A percentile compares a stretch with the other conserved stretches of the same genome.
phyloP scores from a whole-genome alignment of 2,888 invertebrate genomes.

The Malthinus flaveolus region DNA sequence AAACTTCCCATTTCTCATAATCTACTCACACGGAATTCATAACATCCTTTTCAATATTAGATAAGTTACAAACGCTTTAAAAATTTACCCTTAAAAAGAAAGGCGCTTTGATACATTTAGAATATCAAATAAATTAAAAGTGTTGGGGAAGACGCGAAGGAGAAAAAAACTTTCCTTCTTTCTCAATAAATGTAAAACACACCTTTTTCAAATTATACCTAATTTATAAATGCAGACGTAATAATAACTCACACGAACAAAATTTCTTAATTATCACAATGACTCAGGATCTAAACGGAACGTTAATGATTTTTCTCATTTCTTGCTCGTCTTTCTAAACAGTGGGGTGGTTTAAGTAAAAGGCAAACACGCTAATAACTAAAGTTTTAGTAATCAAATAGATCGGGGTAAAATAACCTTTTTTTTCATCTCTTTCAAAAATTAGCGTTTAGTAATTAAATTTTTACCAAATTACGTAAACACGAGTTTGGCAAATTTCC shows the following conservation, averaged over 20 bases:
- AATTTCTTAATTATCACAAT: conserved; percentile 19
- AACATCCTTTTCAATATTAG: conserved; percentile 47
- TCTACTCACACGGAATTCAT: conserved; percentile 48
- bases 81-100: conserved; percentile 1
- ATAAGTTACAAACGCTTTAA: conserved; percentile 32
- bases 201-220: conserved; percentile 3
- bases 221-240: conserved; percentile 8
- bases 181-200: background rate
- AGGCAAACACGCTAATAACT: conserved; percentile 1
- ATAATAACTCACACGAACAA: conserved; percentile 7
- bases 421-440: too few relatives aligned
- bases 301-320: conserved; percentile 20
- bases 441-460: too few relatives aligned
- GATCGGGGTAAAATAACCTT: background rate
- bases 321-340: background rate
- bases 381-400: background rate
- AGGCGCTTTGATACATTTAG: background rate
- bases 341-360: background rate
- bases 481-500: too few relatives aligned
- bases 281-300: conserved; percentile 17
- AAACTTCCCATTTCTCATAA: conserved; percentile 45
- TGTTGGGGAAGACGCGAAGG: background rate
- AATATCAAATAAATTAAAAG: conserved; percentile 2
- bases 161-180: background rate
- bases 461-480: too few relatives aligned